These are phyloP conservation scores for Cichlasoma orientale DNA, from an alignment of 2,797 vertebrate species.

Conservation along the genomic window DNA sequence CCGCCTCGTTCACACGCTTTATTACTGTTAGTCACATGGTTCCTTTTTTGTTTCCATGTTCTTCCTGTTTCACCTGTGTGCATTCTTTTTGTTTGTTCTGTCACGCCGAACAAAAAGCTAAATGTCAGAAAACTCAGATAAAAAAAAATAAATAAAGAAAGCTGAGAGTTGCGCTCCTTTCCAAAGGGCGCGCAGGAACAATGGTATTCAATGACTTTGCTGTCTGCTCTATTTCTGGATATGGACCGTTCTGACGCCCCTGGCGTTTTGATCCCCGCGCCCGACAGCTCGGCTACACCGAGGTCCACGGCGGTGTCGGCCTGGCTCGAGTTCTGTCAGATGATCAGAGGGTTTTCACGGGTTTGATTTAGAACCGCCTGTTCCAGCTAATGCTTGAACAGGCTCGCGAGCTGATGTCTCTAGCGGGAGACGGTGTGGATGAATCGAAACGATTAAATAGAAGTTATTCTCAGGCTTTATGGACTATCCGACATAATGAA, in stretches of 20 bases:
- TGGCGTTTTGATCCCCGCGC: constrained; percentile 39
- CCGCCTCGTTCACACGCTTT: constrained; percentile 35
- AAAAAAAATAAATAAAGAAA: constrained; percentile 37
- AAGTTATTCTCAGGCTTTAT: constrained; percentile 51
- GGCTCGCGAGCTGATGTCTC: constrained; percentile 45
- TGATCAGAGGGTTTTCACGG: constrained; percentile 37
- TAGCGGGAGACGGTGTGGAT: constrained; percentile 29
- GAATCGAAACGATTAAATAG: constrained; percentile 58
- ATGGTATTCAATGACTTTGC: constrained; percentile 65
- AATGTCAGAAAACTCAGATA: constrained; percentile 26
- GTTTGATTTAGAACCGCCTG: constrained; percentile 47
- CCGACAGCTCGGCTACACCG: constrained; percentile 27
- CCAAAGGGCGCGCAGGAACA: constrained; percentile 59
- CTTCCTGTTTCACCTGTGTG: constrained; percentile 1
- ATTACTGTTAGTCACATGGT: constrained; percentile 36
- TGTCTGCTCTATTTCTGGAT: constrained; percentile 51
- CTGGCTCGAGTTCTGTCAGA: constrained; percentile 35
- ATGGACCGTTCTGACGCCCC: constrained; percentile 47
- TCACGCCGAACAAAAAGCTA: constrained; percentile 26
- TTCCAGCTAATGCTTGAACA: constrained; percentile 35
- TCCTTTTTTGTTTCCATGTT: constrained; percentile 8
- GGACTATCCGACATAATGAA: constrained; percentile 48
- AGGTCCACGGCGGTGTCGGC: constrained; percentile 19
- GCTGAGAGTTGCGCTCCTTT: constrained; percentile 28
- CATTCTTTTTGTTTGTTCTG: neutral